A percentile compares a stretch with the other conserved stretches of the same genome.
phyloP scores from a whole-genome alignment of 2,113 vertebrate genomes.

The Silurus asotus region DNA sequence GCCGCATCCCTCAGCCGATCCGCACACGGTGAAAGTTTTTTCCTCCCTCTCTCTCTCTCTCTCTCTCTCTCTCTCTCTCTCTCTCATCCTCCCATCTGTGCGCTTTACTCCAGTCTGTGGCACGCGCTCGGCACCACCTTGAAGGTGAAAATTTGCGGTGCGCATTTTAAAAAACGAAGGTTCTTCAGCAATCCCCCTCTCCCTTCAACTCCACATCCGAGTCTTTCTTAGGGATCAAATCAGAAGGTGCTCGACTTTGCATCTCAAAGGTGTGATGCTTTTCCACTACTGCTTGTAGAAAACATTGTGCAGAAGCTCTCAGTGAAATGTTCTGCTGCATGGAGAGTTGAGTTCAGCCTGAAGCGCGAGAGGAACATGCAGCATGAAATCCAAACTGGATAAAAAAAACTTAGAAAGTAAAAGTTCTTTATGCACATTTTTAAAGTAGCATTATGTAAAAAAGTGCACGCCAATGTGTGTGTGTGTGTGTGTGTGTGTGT shows the following conservation, averaged over 20 bases:
- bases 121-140: conserved; percentile 9
- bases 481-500: too few relatives aligned
- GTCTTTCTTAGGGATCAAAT: too few relatives aligned
- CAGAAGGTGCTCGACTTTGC: background rate
- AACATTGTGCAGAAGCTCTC: background rate
- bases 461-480: background rate
- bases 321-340: background rate
- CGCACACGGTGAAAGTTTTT: conserved; percentile 85
- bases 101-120: conserved; percentile 6
- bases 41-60: background rate
- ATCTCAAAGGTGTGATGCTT: background rate
- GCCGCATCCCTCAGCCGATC: conserved; percentile 80
- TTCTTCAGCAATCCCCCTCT: too few relatives aligned
- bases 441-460: background rate
- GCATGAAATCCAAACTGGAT: background rate
- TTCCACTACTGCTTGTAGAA: background rate
- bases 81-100: background rate
- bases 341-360: background rate
- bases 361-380: background rate
- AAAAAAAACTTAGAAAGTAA: background rate
- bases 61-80: background rate
- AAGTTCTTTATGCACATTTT: background rate
- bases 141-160: background rate
- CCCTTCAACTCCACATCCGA: background rate
- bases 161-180: background rate